Evolutionary conservation across 2,888 invertebrate species (phyloP), one percentile per base, ranked within the genome.

Genomic region (Euplagia quadripunctaria): DNA sequence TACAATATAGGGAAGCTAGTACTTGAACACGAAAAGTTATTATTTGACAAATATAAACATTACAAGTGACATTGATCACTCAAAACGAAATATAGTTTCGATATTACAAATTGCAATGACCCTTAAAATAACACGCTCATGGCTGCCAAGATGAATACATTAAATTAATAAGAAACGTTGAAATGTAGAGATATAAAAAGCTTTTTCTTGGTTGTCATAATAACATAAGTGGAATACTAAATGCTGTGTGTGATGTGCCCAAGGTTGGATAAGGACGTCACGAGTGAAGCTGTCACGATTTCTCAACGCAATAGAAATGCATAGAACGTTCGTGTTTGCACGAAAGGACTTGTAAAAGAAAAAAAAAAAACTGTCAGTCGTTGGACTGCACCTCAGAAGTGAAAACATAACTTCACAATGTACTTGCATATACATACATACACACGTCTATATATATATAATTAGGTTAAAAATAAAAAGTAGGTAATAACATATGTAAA

Each of bases 191-290:
- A 78, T 71, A 75, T 41, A 70, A 87, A 88, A 89, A 88, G 86
- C 83, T 87, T 88, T 88, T 86, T 85, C 86, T 87, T 82, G 82
- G 84, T 85, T 86, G 81, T 87, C 85, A 86, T 85, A 87, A 88
- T 79, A 86, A 83, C 87, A 85, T 85, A 79, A 69, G 81, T 77
- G 77, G 87, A 82, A 88, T 88, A 85, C 82, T 82, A 85, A 88
- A 78, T 78, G 73, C 71, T 68, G 66, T 52, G 11, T 72, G 49
- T 70, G 67, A 64, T 74, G 78, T 82, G 83, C 78, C 86, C 93
- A 94, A 93, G 92, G 92, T 88, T 93, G 90, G 73, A 66, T 82
- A 86, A 91, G 87, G 88, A 86, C 91, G 87, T 91, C 91, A 92
- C 88, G 90, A 84, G 75, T 79, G 64, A 58, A 81, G 42, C 72